phyloP scores from a whole-genome alignment of 2,888 invertebrate genomes.

The Eupeodes latifasciatus region DNA sequence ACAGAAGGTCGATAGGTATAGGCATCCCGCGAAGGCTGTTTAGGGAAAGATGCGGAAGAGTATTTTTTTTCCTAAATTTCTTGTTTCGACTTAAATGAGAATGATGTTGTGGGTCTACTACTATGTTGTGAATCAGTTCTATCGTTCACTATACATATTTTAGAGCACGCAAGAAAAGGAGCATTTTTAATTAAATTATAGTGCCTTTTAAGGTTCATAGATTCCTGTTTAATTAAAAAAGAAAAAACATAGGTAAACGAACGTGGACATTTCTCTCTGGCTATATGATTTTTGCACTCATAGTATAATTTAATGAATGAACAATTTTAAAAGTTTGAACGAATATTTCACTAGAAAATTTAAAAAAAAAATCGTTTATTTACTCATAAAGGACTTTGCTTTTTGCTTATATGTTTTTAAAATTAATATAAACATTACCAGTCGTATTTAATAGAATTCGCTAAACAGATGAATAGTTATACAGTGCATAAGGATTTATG shows the following conservation, averaged over 20 bases:
- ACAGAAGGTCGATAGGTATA: background rate
- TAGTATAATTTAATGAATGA: too few species aligned
- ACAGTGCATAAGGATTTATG: too few species aligned
- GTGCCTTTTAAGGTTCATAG: background rate
- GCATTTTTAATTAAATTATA: constrained; percentile 62
- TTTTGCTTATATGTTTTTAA: too few species aligned
- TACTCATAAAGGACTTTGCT: too few species aligned
- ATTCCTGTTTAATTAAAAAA: background rate
- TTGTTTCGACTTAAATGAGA: constrained; percentile 35
- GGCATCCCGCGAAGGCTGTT: background rate
- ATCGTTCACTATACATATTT: constrained; percentile 46
- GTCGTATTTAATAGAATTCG: too few species aligned
- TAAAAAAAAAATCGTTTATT: too few species aligned
- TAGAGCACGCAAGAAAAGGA: constrained; percentile 39
- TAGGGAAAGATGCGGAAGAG: constrained; percentile 15
- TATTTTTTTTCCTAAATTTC: constrained; percentile 28
- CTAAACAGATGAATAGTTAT: too few species aligned
- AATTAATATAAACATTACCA: too few species aligned
- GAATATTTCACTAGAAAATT: too few species aligned
- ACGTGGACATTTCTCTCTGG: background rate
- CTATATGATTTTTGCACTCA: background rate
- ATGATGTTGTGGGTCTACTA: constrained; percentile 45
- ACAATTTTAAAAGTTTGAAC: too few species aligned
- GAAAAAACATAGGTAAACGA: background rate
- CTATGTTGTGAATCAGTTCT: constrained; percentile 25